Percentiles rank a stretch among this genome's conserved stretches.
These are phyloP conservation scores for Zeugodacus cucurbitae DNA, from an alignment of 1,140 invertebrate species.

Conservation along the genomic window DNA sequence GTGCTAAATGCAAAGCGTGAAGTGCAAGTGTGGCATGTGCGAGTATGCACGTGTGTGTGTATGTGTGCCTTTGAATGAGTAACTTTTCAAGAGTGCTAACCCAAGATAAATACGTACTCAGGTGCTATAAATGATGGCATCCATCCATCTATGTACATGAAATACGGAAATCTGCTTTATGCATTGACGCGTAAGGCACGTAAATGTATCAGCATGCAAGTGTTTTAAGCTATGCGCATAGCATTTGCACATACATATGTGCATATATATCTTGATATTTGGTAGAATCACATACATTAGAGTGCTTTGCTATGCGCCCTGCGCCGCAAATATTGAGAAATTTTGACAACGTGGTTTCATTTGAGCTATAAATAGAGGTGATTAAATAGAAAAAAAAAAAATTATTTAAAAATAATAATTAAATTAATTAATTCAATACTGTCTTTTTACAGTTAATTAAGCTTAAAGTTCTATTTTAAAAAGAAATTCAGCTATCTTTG, in stretches of 20 bases:
- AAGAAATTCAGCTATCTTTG: too few species aligned
- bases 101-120: conserved; percentile 37
- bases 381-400: too few species aligned
- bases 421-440: too few species aligned
- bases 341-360: too few species aligned
- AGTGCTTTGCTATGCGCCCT: not conserved
- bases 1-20: not conserved
- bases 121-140: conserved; percentile 32
- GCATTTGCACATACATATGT: not conserved
- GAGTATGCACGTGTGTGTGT: not conserved
- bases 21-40: not conserved
- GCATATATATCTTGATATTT: not conserved
- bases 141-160: conserved; percentile 36
- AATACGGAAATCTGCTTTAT: conserved; percentile 28
- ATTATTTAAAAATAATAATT: too few species aligned
- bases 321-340: not conserved
- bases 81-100: conserved; percentile 31
- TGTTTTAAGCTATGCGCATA: conserved; percentile 4
- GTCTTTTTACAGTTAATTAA: too few species aligned
- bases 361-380: too few species aligned
- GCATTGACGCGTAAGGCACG: conserved; percentile 30
- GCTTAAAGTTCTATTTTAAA: too few species aligned
- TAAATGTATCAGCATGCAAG: conserved; percentile 11
- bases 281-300: not conserved
- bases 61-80: conserved; percentile 13